These are phyloP conservation scores for Erebia aethiops DNA, from an alignment of 2,888 invertebrate genomes.

Conservation along the genomic window DNA sequence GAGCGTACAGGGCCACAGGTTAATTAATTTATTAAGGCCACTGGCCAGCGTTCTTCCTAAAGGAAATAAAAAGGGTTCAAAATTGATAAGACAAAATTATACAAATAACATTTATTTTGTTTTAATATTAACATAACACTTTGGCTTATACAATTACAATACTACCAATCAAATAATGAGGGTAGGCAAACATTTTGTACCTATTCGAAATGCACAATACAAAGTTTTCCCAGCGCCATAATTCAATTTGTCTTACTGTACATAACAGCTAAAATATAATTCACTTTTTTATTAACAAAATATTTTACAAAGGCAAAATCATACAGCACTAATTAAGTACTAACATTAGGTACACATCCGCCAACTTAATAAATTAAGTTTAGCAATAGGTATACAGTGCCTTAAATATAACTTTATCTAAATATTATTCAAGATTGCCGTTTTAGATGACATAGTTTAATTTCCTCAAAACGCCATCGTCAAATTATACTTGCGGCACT, in stretches of 20 bases:
- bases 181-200: neutral
- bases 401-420: too few relatives aligned
- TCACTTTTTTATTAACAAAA: conserved; percentile 27
- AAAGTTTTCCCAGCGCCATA: conserved; percentile 6
- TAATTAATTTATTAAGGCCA: too few relatives aligned
- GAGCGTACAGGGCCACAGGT: too few relatives aligned
- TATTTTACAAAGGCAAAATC: conserved; percentile 37
- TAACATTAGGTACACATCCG: conserved; percentile 27
- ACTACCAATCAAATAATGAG: conserved; percentile 19
- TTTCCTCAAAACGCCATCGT: too few relatives aligned
- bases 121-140: conserved; percentile 40
- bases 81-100: conserved; percentile 17
- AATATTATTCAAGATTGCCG: too few relatives aligned
- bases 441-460: too few relatives aligned
- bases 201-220: neutral
- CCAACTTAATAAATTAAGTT: conserved; percentile 21
- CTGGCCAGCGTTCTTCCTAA: neutral
- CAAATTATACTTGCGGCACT: too few relatives aligned
- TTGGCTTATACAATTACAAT: conserved; percentile 34
- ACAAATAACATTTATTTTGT: conserved; percentile 44
- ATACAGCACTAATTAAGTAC: conserved; percentile 23
- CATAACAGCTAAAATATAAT: conserved; percentile 36
- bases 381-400: neutral
- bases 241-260: conserved; percentile 17
- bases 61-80: neutral